These are phyloP conservation scores for Aphodius granarius DNA, from an alignment of 2,888 invertebrate genomes.

Conservation along the genomic window DNA sequence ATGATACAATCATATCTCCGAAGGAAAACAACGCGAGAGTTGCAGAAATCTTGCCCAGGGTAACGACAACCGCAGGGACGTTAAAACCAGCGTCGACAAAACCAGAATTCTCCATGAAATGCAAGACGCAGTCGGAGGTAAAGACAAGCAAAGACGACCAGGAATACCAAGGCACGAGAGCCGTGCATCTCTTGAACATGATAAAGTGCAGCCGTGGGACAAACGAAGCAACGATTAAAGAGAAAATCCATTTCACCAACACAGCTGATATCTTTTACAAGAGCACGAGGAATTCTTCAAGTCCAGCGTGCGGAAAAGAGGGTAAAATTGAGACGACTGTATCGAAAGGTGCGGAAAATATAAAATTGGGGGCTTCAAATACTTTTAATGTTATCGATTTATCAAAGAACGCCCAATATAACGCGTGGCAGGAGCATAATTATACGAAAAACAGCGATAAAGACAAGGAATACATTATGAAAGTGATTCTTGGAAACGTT, in stretches of 20 bases:
- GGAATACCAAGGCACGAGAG: not conserved
- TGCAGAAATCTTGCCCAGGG: not conserved
- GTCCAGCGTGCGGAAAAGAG: not conserved
- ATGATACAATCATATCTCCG: not conserved
- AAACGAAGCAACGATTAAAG: not conserved
- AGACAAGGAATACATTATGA: constrained; percentile 20
- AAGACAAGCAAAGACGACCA: not conserved
- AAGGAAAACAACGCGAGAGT: not conserved
- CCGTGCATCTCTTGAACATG: not conserved
- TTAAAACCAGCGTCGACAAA: not conserved
- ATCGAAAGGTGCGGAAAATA: too few relatives aligned
- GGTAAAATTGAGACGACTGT: not conserved
- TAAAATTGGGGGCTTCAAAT: too few relatives aligned
- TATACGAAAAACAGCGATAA: constrained; percentile 11
- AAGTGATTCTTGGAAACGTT: constrained; percentile 16
- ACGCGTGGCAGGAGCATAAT: constrained; percentile 22
- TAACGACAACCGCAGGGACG: not conserved
- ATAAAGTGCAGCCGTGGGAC: not conserved
- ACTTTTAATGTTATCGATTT: constrained; percentile 20
- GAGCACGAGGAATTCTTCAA: not conserved
- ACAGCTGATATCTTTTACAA: not conserved
- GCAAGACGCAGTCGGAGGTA: not conserved
- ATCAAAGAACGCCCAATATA: constrained; percentile 18
- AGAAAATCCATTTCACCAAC: not conserved
- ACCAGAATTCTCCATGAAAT: not conserved